Percentiles rank a stretch among this genome's conserved stretches.
Evolutionary conservation across 2,113 vertebrate genomes (phyloP).

Genomic region (Gavialis gangeticus): DNA sequence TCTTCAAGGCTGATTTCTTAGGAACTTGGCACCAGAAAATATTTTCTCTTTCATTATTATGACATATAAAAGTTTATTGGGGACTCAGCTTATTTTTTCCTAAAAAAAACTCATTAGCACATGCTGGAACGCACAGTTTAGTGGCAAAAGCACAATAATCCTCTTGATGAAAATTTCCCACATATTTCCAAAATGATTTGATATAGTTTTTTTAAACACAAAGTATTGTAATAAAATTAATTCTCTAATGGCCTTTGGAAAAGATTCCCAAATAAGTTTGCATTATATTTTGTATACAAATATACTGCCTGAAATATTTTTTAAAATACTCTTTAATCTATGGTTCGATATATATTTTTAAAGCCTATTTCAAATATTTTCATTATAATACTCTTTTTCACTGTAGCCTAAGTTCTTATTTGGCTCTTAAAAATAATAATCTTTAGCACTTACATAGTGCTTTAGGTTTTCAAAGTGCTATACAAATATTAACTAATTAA

Average conservation of each 20-base stretch:
- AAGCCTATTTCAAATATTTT: conserved; percentile 45
- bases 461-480: conserved; percentile 27
- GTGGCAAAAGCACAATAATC: conserved; percentile 76
- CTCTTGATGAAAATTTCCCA: conserved; percentile 71
- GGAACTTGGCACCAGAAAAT: conserved; percentile 81
- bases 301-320: not conserved
- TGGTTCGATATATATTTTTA: conserved; percentile 52
- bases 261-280: not conserved
- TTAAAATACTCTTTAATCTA: conserved; percentile 63
- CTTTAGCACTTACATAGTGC: conserved; percentile 40
- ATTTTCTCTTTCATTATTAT: conserved; percentile 80
- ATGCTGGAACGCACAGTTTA: conserved; percentile 72
- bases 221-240: conserved; percentile 44
- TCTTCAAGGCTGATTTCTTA: conserved; percentile 76
- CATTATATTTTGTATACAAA: not conserved
- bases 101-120: conserved; percentile 75
- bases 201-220: conserved; percentile 57
- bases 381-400: conserved; percentile 53
- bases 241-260: not conserved
- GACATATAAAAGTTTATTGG: conserved; percentile 76
- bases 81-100: conserved; percentile 68
- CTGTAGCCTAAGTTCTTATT: conserved; percentile 28
- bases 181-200: conserved; percentile 56
- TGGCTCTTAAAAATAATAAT: conserved; percentile 41
- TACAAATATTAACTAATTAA: conserved; percentile 47